Base-by-base conservation (phyloP, 2,888 invertebrate genomes). In the Periphyllus acericola region DNA sequence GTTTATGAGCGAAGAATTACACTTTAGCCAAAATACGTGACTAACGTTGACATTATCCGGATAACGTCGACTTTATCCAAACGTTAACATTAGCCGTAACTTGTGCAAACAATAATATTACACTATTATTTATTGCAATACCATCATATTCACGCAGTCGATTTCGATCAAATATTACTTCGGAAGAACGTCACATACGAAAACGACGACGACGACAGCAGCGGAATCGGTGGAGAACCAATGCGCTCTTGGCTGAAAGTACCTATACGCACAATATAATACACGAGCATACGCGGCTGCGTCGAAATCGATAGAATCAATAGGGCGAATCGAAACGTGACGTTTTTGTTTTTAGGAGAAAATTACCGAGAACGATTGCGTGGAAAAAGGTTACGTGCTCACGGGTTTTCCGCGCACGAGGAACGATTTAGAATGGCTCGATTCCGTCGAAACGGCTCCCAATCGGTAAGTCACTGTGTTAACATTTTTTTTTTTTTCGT, bases 351-450 rank as follows among this genome's bases (percentile, higher is more conserved):
- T n/a, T 66, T 25, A 87, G 86, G 55, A 52, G n/a, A 87, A 60
- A 55, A 25, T 87, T 25, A 74, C 80, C 1, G 14, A 25, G 17
- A 34, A 36, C 32, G 60, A 72, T 40, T 87, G 86, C 29, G 14
- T 87, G 19, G 72, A 71, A 74, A 87, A 80, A 32, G 86, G 86
- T 29, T 87, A 87, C 60, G 72, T 81, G 40, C 29, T 87, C 4
- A 87, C 74, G 5, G 86, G 86, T 60, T 87, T 80, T 19, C 86
- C 86, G 21, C 86, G 80, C 3, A 72, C 86, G 5, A 87, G 60
- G 66, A 74, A 72, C 40, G 86, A 87, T 40, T 60, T 87, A 4
- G 80, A 87, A 71, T 87, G 86, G 86, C 52, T 87, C 2, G 86
- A 87, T 60, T 80, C 80, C 21, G 40, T 55, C 25, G 86, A 81